These are phyloP conservation scores for Nomada lathburiana DNA, from an alignment of 2,888 invertebrate species.

Conservation along the genomic window DNA sequence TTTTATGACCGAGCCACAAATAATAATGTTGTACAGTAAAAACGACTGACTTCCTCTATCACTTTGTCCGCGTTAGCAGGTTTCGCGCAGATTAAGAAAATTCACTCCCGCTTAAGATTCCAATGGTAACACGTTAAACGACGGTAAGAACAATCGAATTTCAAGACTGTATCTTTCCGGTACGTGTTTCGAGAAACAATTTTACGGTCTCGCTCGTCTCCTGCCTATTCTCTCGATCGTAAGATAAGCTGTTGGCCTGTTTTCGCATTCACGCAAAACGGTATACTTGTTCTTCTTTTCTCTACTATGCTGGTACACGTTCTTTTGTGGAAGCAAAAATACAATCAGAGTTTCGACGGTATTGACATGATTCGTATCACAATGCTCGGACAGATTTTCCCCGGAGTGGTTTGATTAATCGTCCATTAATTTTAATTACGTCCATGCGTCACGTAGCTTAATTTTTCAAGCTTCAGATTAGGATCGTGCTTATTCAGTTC, in stretches of 20 bases:
- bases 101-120: slow-evolving; percentile 12
- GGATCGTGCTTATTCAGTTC: neutral
- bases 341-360: neutral
- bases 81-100: neutral
- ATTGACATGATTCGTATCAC: neutral
- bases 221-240: slow-evolving; percentile 18
- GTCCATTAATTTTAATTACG: neutral
- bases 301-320: neutral
- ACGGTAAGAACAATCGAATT: slow-evolving; percentile 60
- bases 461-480: neutral
- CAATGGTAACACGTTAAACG: slow-evolving; percentile 1
- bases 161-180: slow-evolving; percentile 51
- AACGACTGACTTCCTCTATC: neutral
- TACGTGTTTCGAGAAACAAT: slow-evolving; percentile 30
- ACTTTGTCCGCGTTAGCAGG: neutral
- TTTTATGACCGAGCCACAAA: neutral
- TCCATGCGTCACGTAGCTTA: neutral
- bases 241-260: slow-evolving; percentile 34
- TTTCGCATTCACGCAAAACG: slow-evolving; percentile 34
- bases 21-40: neutral
- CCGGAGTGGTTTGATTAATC: neutral
- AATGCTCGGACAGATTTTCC: neutral
- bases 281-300: neutral
- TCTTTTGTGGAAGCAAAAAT: neutral
- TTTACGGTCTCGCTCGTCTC: slow-evolving; percentile 20